Base-by-base conservation (phyloP, 2,888 invertebrate species). In the Drosophila yooni region DNA sequence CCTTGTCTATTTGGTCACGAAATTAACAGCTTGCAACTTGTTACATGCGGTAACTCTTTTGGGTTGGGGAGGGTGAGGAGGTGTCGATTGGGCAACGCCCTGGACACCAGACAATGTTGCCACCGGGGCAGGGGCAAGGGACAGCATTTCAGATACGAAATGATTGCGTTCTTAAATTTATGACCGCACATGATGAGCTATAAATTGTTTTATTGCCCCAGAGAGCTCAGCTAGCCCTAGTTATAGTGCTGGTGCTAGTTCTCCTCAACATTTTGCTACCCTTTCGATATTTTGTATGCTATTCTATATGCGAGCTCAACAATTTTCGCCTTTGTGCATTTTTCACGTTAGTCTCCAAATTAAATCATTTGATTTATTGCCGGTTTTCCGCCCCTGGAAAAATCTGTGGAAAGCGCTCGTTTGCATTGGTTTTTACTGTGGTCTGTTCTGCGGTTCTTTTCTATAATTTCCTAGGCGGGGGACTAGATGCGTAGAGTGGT, bases 71-170 rank as follows among this genome's bases (percentile, higher is more conserved):
- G 87, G 67, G 58, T 70, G 67, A 83, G 27, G n/a, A 56, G 91
- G 91, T 90, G 85, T 86, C 90, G 91, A 86, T 86, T 86, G 89
- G 91, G 91, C 91, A 86, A 86, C 85, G 85, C 91, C 85, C 85
- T 83, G 89, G 82, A 83, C 87, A 75, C 64, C 66, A 57, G 40
- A 38, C 57, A 33, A 51, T 66, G 57, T 57, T 57, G 69, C 50
- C 40, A 70, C 59, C 15, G 15, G 8, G 25, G 27, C 38, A 43
- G 52, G 54, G 40, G 51, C 25, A 40, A 36, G n/a, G 36, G 52
- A 40, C 21, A 21, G 21, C 25, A 46, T 46, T 46, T 29, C n/a
- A 56, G 68, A 53, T 65, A 15, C 48, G 74, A 76, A 79, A 80
- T 77, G 78, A 90, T 85, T 81, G 89, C 85, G 71, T 89, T 89